Evolutionary conservation across 1,140 invertebrate genomes (phyloP), one percentile per base, ranked within the genome.

Genomic region (Epicauta chinensis): DNA sequence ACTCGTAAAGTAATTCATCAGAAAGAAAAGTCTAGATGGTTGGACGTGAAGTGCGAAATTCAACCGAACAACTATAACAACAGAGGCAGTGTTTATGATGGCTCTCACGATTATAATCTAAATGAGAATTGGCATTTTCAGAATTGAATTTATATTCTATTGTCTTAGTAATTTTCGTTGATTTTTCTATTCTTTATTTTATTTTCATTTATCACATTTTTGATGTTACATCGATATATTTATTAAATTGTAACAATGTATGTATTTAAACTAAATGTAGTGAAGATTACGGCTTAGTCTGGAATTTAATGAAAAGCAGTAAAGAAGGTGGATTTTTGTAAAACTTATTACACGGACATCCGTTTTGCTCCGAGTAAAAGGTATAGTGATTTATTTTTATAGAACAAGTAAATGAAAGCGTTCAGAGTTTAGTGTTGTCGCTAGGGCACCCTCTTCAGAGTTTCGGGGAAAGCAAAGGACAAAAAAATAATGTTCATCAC

Each of bases 1-100:
- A 55, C 52, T 51, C 56, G 48, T 59, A 59, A 54, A 54, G 56
- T 59, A 55, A 59, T 59, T 59, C 56, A 59, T 59, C 56, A 59
- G 56, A 36, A 41, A 47, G 38, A 42, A 48, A 37, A 53, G 51
- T 51, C 30, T 36, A 10, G 37, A 13, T 13, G 23, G 31, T n/a
- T n/a, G n/a, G n/a, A n/a, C n/a, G n/a, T n/a, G n/a, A n/a, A 43
- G 50, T 43, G 50, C 39, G 40, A 29, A 51, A 51, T 47, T 47
- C 35, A 37, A 29, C 36, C 45, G 45, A 16, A 47, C 35, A 12
- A 29, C 16, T 16, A 47, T 47, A 47, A 47, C 45, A 47, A 47
- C 17, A 16, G 10, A 10, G 16, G 45, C 17, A 34, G 34, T 37
- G 45, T 38, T 23, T 23, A 37, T 9, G 31, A 47, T 47, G 16